Evolutionary conservation across 37 sponge, comb jelly and placozoan genomes (phyloP).

Genomic region (Halisarca cf. caerulea): DNA sequence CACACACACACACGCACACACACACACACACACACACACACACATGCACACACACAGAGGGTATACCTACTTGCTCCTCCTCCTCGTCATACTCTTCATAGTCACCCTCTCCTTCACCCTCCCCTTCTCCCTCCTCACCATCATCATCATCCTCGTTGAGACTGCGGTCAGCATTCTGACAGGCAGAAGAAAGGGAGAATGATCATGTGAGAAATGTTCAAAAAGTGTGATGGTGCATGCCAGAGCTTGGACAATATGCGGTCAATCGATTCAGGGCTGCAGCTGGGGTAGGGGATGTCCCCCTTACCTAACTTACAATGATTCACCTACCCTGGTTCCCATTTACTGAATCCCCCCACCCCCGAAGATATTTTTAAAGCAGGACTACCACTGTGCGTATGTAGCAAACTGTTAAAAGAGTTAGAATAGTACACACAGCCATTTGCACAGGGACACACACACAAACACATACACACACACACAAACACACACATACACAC

Average conservation of each 20-base stretch:
- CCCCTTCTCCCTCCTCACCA: constrained; percentile 17
- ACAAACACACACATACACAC: too few relatives aligned
- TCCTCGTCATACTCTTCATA: constrained; percentile 63
- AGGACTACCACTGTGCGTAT: too few relatives aligned
- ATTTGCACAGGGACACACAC: too few relatives aligned
- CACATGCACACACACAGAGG: not conserved
- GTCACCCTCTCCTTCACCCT: constrained; percentile 10
- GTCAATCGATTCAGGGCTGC: too few relatives aligned
- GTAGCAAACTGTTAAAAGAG: too few relatives aligned
- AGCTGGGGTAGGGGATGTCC: too few relatives aligned
- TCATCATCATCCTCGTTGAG: constrained; percentile 49
- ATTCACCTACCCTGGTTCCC: too few relatives aligned
- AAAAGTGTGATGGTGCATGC: not conserved
- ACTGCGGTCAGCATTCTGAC: constrained; percentile 51
- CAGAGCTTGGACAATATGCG: not conserved
- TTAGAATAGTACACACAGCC: too few relatives aligned
- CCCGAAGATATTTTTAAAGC: too few relatives aligned
- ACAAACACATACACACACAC: too few relatives aligned
- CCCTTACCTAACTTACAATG: too few relatives aligned
- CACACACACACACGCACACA: constrained; percentile 9
- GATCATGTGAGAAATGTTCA: not conserved
- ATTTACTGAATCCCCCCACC: too few relatives aligned
- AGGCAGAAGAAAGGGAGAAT: not conserved
- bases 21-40: not conserved
- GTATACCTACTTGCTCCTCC: constrained; percentile 29